A percentile compares a stretch with the other conserved stretches of the same genome.
Evolutionary conservation across 2,888 invertebrate genomes (phyloP).

Genomic region (Aspidapion aeneum): DNA sequence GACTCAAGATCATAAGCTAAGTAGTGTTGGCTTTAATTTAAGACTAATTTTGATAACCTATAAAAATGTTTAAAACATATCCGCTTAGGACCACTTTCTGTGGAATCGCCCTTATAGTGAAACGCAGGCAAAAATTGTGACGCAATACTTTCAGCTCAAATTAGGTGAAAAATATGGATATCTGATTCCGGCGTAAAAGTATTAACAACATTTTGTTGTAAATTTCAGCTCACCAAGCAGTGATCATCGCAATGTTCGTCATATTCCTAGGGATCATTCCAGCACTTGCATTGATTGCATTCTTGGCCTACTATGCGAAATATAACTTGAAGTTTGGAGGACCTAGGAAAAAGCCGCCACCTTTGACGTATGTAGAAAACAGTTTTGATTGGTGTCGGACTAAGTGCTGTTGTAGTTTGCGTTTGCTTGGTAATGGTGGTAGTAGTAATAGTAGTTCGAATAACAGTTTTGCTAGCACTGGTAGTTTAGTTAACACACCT

Average conservation of each 20-base stretch:
- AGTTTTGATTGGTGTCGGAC: slow-evolving; percentile 22
- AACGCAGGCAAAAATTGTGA: too few species aligned
- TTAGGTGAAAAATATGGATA: too few species aligned
- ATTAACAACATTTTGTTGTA: too few species aligned
- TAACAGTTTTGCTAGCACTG: slow-evolving; percentile 20
- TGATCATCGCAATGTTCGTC: slow-evolving; percentile 80
- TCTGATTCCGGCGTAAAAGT: too few species aligned
- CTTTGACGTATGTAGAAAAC: slow-evolving; percentile 53
- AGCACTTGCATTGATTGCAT: slow-evolving; percentile 60
- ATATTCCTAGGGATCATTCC: slow-evolving; percentile 87
- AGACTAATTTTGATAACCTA: too few species aligned
- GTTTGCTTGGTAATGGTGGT: slow-evolving; percentile 42
- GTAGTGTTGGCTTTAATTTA: too few species aligned
- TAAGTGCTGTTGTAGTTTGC: not conserved
- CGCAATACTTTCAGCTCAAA: too few species aligned
- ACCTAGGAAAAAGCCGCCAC: slow-evolving; percentile 49
- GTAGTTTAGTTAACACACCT: slow-evolving; percentile 1
- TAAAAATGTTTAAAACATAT: too few species aligned
- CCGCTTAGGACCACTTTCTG: too few species aligned
- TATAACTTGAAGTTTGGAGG: slow-evolving; percentile 58
- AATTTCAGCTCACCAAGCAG: slow-evolving; percentile 69
- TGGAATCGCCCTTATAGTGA: too few species aligned
- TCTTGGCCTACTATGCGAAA: slow-evolving; percentile 72
- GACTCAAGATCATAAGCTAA: too few species aligned
- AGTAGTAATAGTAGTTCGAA: slow-evolving; percentile 18